These are phyloP conservation scores for Silurus aristotelis DNA, from an alignment of 2,797 vertebrate genomes.

Conservation along the genomic window DNA sequence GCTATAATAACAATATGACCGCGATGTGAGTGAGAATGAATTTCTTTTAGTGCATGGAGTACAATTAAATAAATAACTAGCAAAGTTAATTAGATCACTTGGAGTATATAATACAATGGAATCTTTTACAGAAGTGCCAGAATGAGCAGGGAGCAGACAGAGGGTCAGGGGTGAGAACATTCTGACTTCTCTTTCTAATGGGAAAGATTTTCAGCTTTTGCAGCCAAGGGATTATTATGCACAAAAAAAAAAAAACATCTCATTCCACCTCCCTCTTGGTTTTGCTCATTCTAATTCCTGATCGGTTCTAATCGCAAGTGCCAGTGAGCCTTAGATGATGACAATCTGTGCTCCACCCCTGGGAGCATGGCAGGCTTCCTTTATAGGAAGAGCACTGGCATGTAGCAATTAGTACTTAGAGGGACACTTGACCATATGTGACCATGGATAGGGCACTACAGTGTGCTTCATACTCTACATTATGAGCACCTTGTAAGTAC, in stretches of 20 bases:
- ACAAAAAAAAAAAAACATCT: not conserved
- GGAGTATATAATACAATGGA: slow-evolving; percentile 28
- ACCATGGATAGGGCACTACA: not conserved
- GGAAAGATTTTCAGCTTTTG: not conserved
- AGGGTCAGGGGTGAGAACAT: not conserved
- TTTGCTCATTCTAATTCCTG: slow-evolving; percentile 24
- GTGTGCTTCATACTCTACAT: not conserved
- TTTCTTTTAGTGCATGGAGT: not conserved
- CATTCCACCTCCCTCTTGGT: slow-evolving; percentile 13
- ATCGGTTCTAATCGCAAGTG: slow-evolving; percentile 16
- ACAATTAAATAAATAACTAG: slow-evolving; percentile 17
- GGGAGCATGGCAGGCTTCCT: slow-evolving; percentile 29
- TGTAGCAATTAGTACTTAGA: slow-evolving; percentile 21
- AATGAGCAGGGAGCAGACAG: not conserved
- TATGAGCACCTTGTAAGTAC: slow-evolving; percentile 41
- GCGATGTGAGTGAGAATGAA: not conserved
- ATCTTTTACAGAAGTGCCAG: slow-evolving; percentile 1
- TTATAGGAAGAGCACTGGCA: slow-evolving; percentile 28
- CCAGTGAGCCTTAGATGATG: slow-evolving; percentile 32
- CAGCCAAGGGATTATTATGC: slow-evolving; percentile 31
- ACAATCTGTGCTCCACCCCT: slow-evolving; percentile 49
- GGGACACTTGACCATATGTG: slow-evolving; percentile 24
- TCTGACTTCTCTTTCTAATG: not conserved
- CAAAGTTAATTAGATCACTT: not conserved
- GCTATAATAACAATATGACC: not conserved